These are phyloP conservation scores for Dasypus novemcinctus DNA, from an alignment of 2,113 vertebrate genomes.

Conservation along the genomic window DNA sequence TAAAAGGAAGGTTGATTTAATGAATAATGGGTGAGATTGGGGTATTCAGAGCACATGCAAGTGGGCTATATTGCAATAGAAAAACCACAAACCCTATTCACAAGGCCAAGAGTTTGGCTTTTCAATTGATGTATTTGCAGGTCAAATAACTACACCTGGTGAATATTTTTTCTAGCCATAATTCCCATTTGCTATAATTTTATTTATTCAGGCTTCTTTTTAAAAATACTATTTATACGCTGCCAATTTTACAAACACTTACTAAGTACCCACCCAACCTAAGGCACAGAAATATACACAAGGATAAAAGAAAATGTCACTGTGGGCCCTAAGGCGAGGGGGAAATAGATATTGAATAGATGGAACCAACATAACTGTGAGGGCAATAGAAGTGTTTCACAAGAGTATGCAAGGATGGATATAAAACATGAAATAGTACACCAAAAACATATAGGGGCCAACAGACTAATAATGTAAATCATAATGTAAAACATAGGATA, in stretches of 20 bases:
- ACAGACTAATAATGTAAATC: too few species aligned
- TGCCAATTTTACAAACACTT: not conserved
- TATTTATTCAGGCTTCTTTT: not conserved
- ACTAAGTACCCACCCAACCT: not conserved
- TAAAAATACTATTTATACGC: not conserved
- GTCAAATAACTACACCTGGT: not conserved
- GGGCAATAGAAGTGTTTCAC: too few species aligned
- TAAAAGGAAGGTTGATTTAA: not conserved
- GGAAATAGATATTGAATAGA: too few species aligned
- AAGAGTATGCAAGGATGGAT: too few species aligned
- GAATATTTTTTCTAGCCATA: not conserved
- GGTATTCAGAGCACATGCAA: not conserved
- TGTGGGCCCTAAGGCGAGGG: too few species aligned
- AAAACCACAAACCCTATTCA: not conserved
- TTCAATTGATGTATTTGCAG: not conserved
- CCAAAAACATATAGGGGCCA: too few species aligned
- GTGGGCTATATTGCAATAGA: not conserved
- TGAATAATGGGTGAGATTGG: not conserved
- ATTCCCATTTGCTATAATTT: not conserved
- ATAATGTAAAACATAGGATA: too few species aligned
- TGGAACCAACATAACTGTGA: too few species aligned
- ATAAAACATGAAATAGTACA: too few species aligned
- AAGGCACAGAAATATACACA: not conserved
- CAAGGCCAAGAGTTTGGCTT: not conserved
- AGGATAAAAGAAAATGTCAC: not conserved